Evolutionary conservation across 2,113 vertebrate species (phyloP), one percentile per base, ranked within the genome.

Genomic region (Cyanoliseus patagonus): DNA sequence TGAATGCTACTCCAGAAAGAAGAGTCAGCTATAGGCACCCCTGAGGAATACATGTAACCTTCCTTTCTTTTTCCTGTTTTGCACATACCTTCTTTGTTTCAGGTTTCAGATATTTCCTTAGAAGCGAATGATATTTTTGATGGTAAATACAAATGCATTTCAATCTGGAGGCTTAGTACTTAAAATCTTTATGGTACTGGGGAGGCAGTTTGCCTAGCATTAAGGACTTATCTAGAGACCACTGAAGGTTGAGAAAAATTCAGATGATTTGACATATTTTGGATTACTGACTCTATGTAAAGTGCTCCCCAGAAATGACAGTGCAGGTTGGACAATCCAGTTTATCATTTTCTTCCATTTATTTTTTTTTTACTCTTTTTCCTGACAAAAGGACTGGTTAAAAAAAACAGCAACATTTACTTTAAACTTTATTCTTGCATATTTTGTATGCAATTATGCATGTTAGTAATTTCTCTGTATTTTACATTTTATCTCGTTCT

Each of bases 51-150:
- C 5, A 19, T 5, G 20, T 33, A 67, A 47, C 5, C 4, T 47
- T 27, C 3, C 3, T 46, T 61, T 52, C 31, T 37, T 41, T 39
- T 85, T 44, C 57, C 33, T 35, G 20, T 35, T 59, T 35, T 69
- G 3, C 22, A 69, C 17, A n/a, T 14, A 17, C 11, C 1, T 0
- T 23, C 7, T 3, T 74, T 3, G 8, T 44, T 85, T 91, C 35
- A 42, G 17, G 23, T 63, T 55, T 81, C 46, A 84, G 13, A 17
- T 15, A 72, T 90, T 70, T 6, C 8, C 22, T 4, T 20, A 51
- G 27, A 81, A 72, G 13, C 51, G 42, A 70, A 59, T 49, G 0
- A 28, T 7, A 47, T 28, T 8, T 76, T 66, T 73, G 23, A 46
- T 70, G 33, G 3, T 47, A 15, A 68, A 78, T 76, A 89, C n/a